Conservation (phyloP, 1,140 invertebrate species). For the Eufriesea mexicana region DNA sequence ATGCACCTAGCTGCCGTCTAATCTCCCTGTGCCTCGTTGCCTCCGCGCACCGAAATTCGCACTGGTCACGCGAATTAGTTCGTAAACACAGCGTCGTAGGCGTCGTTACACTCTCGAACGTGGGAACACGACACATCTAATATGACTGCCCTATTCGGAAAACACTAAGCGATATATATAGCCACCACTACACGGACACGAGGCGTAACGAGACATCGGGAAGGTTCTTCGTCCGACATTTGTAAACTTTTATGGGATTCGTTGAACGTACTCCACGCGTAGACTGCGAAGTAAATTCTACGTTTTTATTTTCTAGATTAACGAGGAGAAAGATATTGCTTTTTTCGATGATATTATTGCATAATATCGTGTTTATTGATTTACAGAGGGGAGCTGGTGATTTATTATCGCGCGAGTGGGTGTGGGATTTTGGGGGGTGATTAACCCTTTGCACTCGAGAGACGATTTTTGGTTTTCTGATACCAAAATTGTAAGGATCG, state of each 20-base stretch:
- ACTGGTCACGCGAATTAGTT: background rate
- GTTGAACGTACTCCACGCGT: rapidly evolving
- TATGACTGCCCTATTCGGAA: constrained; percentile 9
- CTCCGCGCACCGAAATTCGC: background rate
- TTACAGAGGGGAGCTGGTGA: too few relatives aligned
- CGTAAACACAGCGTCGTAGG: background rate
- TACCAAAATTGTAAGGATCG: too few relatives aligned
- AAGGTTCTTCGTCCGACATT: background rate
- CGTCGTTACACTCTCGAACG: background rate
- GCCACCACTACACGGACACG: background rate
- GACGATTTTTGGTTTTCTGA: too few relatives aligned
- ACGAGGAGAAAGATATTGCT: too few relatives aligned
- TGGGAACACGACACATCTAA: background rate
- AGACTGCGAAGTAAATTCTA: background rate
- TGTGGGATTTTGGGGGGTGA: too few relatives aligned
- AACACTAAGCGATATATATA: constrained; percentile 5
- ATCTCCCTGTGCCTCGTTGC: background rate
- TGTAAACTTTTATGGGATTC: background rate
- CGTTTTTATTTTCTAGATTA: too few relatives aligned
- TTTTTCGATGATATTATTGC: too few relatives aligned
- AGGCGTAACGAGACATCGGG: background rate
- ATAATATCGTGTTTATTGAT: too few relatives aligned
- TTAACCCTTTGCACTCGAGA: too few relatives aligned
- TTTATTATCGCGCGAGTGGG: too few relatives aligned
- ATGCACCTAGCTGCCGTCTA: background rate